Base-by-base conservation (phyloP, 2,113 vertebrate genomes). In the Campylorhamphus procurvoides region DNA sequence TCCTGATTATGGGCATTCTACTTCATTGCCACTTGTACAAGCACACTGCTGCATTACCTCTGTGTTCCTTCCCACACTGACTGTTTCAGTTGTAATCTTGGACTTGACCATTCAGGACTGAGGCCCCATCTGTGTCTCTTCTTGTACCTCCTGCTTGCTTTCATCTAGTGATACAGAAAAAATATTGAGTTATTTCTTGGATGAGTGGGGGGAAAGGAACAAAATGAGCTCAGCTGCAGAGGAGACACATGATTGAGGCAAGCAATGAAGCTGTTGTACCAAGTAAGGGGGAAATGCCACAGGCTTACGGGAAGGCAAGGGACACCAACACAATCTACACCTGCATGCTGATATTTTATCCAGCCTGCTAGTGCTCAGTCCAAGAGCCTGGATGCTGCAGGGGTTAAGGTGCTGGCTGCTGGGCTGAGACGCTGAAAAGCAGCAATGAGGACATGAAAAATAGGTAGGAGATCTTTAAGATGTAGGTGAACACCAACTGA, bases 231-330 rank as follows among this genome's bases (percentile, higher is more conserved):
- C 31, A 62, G 44, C 49, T 79, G 27, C 40, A 44, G 27, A 40
- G 28, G 23, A 59, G 33, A 22, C 2, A 0, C 6, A 1, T 7
- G 19, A 49, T 10, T 0, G 0, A 73, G 71, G 28, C 42, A 59
- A 71, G 33, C 14, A 33, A 19, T 17, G 40, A 49, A 79, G 40
- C 27, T 44, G 16, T 64, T 56, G 44, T 31, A 52, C 24, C 18
- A 64, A 56, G 74, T 12, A 15, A 1, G 1, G 2, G 23, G 9
- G 22, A 68, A 62, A 46, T 42, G 31, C 24, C 16, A 4, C 5
- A 46, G 35, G 52, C 17, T 58, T 55, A 73, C 1, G 16, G 46
- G 56, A 63, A 56, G 39, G 59, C 20, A n/a, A 49, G 40, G 85
- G 46, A 19, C 31, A 40, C 12, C 31, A 74, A 9, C 11, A 4